A percentile compares a stretch with the other conserved stretches of the same genome.
Evolutionary conservation across 2,888 invertebrate genomes (phyloP).

Genomic region (Eristalis pertinax): DNA sequence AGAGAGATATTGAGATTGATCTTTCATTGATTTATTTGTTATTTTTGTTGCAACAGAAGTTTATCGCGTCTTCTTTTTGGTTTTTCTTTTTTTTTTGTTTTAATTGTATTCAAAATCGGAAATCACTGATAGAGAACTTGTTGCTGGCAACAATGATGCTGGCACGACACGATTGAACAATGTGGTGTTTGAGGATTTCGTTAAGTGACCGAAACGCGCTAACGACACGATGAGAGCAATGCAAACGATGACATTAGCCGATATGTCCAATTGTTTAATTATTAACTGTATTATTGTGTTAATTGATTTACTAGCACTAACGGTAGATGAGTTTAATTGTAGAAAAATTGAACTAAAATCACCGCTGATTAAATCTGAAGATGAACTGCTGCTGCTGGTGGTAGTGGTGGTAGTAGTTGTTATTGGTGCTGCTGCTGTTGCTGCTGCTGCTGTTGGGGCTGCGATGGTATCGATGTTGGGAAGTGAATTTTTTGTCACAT

Average conservation of each 20-base stretch:
- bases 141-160: constrained; percentile 8
- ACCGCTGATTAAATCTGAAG: constrained; percentile 3
- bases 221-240: constrained; percentile 9
- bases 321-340: constrained; percentile 8
- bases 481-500: constrained; percentile 62
- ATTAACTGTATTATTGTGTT: constrained; percentile 54
- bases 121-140: constrained; percentile 11
- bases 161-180: constrained; percentile 1
- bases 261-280: constrained; percentile 63
- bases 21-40: background rate
- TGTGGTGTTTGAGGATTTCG: constrained; percentile 1
- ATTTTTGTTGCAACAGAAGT: background rate
- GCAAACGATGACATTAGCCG: constrained; percentile 9
- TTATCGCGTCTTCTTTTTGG: constrained; percentile 15
- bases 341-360: constrained; percentile 22
- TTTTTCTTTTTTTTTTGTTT: background rate
- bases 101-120: constrained; percentile 11
- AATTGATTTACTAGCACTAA: constrained; percentile 47
- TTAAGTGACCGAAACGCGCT: constrained; percentile 34
- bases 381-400: constrained; percentile 5
- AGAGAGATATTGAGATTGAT: background rate
- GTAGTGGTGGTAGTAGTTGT: constrained; percentile 1
- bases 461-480: background rate
- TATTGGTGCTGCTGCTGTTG: background rate
- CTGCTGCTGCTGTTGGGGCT: background rate